phyloP scores from a whole-genome alignment of 2,888 invertebrate genomes.

The Seladonia tumulorum region DNA sequence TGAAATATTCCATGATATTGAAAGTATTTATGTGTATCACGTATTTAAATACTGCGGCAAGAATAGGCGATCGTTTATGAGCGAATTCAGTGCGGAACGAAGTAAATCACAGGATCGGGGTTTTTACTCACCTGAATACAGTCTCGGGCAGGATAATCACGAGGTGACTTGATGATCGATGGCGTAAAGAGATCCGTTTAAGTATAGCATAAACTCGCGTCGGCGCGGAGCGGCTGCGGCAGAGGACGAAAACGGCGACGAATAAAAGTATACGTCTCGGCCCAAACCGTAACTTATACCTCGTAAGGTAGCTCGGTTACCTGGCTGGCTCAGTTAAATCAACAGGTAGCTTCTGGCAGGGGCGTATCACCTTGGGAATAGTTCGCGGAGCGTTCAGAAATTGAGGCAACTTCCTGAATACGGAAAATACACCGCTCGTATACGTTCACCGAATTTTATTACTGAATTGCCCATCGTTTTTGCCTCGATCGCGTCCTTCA shows the following conservation, averaged over 20 bases:
- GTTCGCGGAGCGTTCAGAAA: conserved; percentile 46
- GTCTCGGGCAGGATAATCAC: background rate
- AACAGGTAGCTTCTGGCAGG: conserved; percentile 72
- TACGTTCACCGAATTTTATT: conserved; percentile 23
- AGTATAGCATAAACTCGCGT: conserved; percentile 30
- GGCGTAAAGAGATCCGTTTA: conserved; percentile 35
- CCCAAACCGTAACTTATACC: conserved; percentile 57
- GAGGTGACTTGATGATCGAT: conserved; percentile 39
- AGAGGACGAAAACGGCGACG: conserved; percentile 38
- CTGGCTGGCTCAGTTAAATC: conserved; percentile 62
- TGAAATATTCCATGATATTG: no score
- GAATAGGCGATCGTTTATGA: background rate
- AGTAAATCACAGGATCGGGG: background rate
- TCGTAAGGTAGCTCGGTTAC: conserved; percentile 66
- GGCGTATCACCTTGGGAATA: conserved; percentile 62
- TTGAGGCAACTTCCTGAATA: conserved; percentile 35
- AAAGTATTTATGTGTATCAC: background rate
- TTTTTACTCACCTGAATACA: background rate
- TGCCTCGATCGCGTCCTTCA: background rate
- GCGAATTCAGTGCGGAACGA: background rate
- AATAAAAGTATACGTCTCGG: conserved; percentile 57
- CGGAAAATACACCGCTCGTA: conserved; percentile 10
- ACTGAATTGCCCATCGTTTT: conserved; percentile 44
- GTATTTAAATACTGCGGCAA: background rate
- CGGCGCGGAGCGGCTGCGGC: background rate